Base-by-base conservation (phyloP, 2,113 vertebrate genomes). In the Lonchura striata region DNA sequence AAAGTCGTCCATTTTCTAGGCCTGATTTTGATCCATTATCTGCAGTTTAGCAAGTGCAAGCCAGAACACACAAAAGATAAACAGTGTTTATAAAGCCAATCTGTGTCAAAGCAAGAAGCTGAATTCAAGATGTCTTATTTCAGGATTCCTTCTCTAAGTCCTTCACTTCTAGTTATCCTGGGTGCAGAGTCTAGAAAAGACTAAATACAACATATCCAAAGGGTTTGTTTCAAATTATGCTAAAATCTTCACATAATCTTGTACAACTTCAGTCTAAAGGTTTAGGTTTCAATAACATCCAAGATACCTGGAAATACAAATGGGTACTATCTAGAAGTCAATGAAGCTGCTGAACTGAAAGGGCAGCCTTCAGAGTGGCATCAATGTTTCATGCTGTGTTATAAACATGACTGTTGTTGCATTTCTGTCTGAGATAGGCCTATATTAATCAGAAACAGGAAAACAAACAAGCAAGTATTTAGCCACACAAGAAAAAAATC, bases 341-440 rank as follows among this genome's bases (percentile, higher is more conserved):
- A 85, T 96, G 93, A 94, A 97, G 90, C 91, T 75, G 68, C 94
- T 82, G 82, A 96, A 93, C 42, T 77, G 92, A 91, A 95, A 96
- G 94, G 53, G 72, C 91, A 96, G 41, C 94, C 25, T 86, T 95
- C 92, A 86, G 77, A 83, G 75, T 28, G 64, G 66, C 86, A 89
- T 96, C 74, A 46, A 82, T 90, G 66, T 15, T 64, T 80, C 65
- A 49, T 23, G 30, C 14, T 8, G 37, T 75, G 64, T 66, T 95
- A 94, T 47, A 84, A 86, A 46, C 88, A 21, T 22, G 50, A 90
- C 31, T 59, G 46, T 11, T 88, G 69, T 11, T 88, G 84, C 64
- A 23, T 83, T 85, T 88, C 33, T 56, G 41, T 54, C 65, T 39
- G 44, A 81, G 30, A 65, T 17, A 61, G 42, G 8, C 11, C 54